These are phyloP conservation scores for Indicator maculatus DNA, from an alignment of 2,113 vertebrate species.

Conservation along the genomic window DNA sequence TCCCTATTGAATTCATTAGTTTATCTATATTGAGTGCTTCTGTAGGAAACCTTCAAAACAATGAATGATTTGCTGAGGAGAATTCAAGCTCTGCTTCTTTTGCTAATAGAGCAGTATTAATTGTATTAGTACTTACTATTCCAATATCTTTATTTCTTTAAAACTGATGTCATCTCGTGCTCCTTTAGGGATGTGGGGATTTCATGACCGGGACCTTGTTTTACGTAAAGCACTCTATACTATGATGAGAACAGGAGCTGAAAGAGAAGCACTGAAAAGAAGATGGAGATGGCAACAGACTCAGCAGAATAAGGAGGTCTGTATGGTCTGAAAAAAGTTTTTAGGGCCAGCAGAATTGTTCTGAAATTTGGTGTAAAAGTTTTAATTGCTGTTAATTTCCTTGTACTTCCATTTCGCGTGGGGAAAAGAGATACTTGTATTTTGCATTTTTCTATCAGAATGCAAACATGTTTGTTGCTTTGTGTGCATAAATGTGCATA, in stretches of 20 bases:
- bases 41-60: not conserved
- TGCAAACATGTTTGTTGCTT: not conserved
- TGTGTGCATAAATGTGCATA: not conserved
- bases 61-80: not conserved
- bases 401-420: not conserved
- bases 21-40: not conserved
- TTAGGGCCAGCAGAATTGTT: not conserved
- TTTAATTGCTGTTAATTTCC: not conserved
- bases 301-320: constrained; percentile 98
- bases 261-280: constrained; percentile 93
- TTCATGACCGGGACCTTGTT: constrained; percentile 96
- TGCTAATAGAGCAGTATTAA: not conserved
- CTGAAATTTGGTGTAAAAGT: not conserved
- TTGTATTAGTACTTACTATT: not conserved
- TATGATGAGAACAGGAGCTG: constrained; percentile 96
- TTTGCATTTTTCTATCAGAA: not conserved
- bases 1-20: not conserved
- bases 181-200: constrained; percentile 95
- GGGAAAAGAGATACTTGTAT: not conserved
- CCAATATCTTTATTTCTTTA: not conserved
- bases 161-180: not conserved
- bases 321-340: not conserved
- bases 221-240: constrained; percentile 94
- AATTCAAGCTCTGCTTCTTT: not conserved
- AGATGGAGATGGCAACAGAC: constrained; percentile 99